Conservation (phyloP, 2,888 invertebrate genomes). For the Pseudococcus longispinus region DNA sequence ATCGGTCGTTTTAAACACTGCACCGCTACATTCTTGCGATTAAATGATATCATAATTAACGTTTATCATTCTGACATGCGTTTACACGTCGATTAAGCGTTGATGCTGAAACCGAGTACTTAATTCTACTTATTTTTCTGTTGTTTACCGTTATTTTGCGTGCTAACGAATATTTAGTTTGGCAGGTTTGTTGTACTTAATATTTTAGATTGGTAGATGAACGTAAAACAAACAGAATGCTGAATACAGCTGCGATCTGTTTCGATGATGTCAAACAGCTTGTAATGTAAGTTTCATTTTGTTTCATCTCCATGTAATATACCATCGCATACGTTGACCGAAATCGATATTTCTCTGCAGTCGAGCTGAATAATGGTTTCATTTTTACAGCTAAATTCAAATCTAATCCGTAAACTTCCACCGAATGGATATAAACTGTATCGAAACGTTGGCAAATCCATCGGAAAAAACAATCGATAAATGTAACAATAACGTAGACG, state of each 20-base stretch:
- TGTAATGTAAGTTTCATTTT: neutral
- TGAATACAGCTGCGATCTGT: neutral
- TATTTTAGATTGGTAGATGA: neutral
- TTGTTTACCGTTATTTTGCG: neutral
- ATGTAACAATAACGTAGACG: neutral
- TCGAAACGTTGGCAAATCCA: neutral
- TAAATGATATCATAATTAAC: neutral
- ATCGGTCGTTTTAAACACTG: neutral
- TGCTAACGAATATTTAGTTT: neutral
- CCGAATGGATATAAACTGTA: slow-evolving; percentile 2
- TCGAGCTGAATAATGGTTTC: neutral
- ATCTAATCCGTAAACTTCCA: neutral
- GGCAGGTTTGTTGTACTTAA: neutral
- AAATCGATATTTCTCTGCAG: no score
- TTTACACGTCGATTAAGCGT: slow-evolving; percentile 8
- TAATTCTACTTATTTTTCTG: neutral
- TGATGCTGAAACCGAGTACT: neutral
- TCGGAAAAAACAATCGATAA: slow-evolving; percentile 7
- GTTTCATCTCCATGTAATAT: neutral
- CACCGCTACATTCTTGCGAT: neutral
- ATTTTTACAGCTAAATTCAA: neutral
- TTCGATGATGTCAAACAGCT: neutral
- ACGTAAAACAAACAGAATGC: neutral
- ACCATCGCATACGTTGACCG: neutral
- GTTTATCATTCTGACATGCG: slow-evolving; percentile 26